Evolutionary conservation across 2,888 invertebrate species (phyloP).

Genomic region (Andrena camellia): DNA sequence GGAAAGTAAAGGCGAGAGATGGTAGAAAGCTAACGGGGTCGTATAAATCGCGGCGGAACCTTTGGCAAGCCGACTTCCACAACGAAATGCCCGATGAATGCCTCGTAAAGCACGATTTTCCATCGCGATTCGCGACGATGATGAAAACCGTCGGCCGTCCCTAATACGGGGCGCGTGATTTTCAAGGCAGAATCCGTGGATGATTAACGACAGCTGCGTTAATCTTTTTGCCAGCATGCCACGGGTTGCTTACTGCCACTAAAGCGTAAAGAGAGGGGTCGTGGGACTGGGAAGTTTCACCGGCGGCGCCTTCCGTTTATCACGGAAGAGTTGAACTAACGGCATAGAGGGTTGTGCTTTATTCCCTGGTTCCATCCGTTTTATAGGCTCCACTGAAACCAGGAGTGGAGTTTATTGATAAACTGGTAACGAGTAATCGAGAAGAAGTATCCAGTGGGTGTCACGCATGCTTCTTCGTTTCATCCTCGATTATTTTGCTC

Average conservation of each 20-base stretch:
- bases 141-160: constrained; percentile 48
- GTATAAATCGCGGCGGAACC: constrained; percentile 52
- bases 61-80: constrained; percentile 36
- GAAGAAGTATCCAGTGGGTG: neutral
- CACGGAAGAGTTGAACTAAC: constrained; percentile 17
- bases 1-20: constrained; percentile 23
- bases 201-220: constrained; percentile 41
- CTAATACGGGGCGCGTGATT: constrained; percentile 22
- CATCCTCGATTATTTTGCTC: neutral
- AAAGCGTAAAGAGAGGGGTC: constrained; percentile 36
- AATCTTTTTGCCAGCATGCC: neutral
- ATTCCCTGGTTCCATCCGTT: neutral
- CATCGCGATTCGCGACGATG: constrained; percentile 46
- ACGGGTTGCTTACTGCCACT: constrained; percentile 26
- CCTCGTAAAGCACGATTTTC: constrained; percentile 59
- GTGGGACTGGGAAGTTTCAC: constrained; percentile 1
- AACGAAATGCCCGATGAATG: constrained; percentile 55
- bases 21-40: constrained; percentile 56
- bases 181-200: constrained; percentile 31
- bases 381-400: neutral
- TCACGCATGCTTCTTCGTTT: neutral
- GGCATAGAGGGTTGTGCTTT: neutral
- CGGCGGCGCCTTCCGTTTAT: constrained; percentile 30
- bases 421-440: neutral
- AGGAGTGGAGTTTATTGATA: neutral